Base-by-base conservation (phyloP, 35 echinoderm and acorn worm species). In the Apostichopus japonicus region DNA sequence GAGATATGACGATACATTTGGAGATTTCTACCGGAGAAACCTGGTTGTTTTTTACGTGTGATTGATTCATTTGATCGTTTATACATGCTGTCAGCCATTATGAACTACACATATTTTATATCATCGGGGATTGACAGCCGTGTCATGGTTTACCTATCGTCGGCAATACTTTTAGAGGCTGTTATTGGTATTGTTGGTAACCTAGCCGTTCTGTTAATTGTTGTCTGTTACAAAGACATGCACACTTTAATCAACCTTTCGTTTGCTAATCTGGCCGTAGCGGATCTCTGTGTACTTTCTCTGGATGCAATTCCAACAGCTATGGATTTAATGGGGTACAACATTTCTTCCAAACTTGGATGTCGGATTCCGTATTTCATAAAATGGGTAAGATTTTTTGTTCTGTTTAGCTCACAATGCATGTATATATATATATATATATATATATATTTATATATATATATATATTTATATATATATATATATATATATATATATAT, bases 181-280 rank as follows among this genome's bases (percentile, higher is more conserved):
- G 62, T 78, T 1, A 33, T 89, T 10, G 94, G 94, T n/a, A 59
- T 95, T 19, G 75, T 93, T 9, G 94, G 91, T 21, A 95, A 95
- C 75, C 23, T 79, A 1, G 62, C 88, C 10, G 94, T 95, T 59
- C 62, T 95, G 11, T 83, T 95, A 51, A 90, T 95, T 21, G 86
- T 93, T 7, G 56, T 93, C 19, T 59, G 91, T 33, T 95, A 81
- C 77, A 92, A 80, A 33, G 94, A 96, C 65, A 96, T 96, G 95
- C 93, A 94, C 54, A 96, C 91, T 24, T 80, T 92, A 6, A 93
- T 96, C 77, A 96, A 96, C 79, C 93, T 94, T 27, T 94, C 95
- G 4, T 96, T 96, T 53, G 95, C 91, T 14, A 96, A 96, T 58
- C 93, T 96, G 53, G 95, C 95, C 17, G 75, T 96, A 21, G 78